These are phyloP conservation scores for Nicator chloris DNA, from an alignment of 2,113 vertebrate genomes.

Conservation along the genomic window DNA sequence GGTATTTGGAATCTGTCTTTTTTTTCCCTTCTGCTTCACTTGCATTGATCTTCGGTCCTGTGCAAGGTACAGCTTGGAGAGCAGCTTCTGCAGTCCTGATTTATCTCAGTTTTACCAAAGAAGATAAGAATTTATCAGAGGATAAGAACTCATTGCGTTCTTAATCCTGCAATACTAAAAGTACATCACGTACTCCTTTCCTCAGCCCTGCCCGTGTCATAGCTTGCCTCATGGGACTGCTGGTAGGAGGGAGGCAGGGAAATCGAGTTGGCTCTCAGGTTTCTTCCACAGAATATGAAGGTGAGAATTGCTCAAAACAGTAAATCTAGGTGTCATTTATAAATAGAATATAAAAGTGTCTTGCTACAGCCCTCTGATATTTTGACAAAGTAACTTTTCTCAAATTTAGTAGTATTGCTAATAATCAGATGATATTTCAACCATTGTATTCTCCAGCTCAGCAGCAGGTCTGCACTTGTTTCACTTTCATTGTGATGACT, in stretches of 20 bases:
- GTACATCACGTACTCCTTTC: not conserved
- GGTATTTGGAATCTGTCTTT: not conserved
- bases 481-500: not conserved
- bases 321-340: not conserved
- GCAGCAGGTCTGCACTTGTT: not conserved
- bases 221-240: not conserved
- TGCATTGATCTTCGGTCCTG: not conserved
- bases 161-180: not conserved
- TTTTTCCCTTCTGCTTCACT: not conserved
- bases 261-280: not conserved
- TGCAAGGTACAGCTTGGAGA: not conserved
- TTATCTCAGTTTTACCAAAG: not conserved
- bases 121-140: not conserved
- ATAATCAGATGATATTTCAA: not conserved
- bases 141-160: not conserved
- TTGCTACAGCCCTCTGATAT: not conserved
- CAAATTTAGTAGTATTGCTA: not conserved
- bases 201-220: not conserved
- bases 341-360: not conserved
- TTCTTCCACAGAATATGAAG: not conserved
- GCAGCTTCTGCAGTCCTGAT: not conserved
- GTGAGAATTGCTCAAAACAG: not conserved
- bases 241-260: not conserved
- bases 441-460: not conserved
- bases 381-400: not conserved